Evolutionary conservation across 2,113 vertebrate genomes (phyloP).

Genomic region (Cyanistes caeruleus): DNA sequence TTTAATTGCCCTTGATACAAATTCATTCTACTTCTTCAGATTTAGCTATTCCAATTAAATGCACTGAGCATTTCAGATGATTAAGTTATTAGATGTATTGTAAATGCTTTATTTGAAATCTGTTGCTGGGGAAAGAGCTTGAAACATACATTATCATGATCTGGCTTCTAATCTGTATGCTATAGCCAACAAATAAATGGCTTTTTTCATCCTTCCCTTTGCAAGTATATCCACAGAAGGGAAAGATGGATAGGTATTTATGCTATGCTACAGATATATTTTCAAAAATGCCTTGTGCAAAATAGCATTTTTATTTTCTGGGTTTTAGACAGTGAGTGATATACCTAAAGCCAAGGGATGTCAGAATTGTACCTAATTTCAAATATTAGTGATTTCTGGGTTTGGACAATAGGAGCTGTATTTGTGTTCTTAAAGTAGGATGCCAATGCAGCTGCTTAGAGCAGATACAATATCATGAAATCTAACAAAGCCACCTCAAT

Average conservation of each 20-base stretch:
- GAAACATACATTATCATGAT: background rate
- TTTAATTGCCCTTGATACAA: background rate
- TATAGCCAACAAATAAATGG: background rate
- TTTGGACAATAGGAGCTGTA: background rate
- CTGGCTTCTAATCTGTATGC: background rate
- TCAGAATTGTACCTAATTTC: background rate
- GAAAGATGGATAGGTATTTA: background rate
- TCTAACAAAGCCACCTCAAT: background rate
- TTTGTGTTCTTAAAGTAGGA: background rate
- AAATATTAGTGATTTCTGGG: background rate
- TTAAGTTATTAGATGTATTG: background rate
- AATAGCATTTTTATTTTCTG: background rate
- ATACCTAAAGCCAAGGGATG: background rate
- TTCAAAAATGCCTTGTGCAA: background rate
- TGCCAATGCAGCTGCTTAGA: background rate
- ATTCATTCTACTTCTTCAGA: background rate
- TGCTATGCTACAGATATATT: background rate
- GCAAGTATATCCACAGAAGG: background rate
- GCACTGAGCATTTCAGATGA: background rate
- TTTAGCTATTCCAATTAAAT: background rate
- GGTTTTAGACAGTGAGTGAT: background rate
- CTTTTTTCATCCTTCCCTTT: background rate
- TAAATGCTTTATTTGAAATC: background rate
- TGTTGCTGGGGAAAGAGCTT: background rate
- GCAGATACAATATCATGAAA: background rate